Conservation (phyloP, 2,113 vertebrate species). For the Lamprologus callipterus region DNA sequence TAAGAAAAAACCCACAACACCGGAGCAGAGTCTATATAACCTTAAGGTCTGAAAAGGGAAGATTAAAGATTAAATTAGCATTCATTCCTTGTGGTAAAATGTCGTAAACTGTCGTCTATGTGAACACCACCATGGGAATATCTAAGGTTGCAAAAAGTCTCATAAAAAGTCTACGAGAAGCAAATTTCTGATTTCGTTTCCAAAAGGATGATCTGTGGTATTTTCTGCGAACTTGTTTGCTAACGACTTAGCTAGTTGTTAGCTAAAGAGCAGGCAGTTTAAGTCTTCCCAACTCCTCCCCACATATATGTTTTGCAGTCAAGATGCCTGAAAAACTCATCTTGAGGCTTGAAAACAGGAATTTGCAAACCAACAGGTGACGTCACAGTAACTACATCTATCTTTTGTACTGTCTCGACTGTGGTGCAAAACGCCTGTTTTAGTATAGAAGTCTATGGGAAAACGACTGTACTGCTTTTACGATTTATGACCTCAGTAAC, state of each 20-base stretch:
- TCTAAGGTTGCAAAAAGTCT: background rate
- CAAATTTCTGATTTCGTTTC: background rate
- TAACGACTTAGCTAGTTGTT: rapidly evolving
- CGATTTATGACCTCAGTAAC: background rate
- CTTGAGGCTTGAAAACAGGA: background rate
- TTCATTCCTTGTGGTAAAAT: background rate
- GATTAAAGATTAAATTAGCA: background rate
- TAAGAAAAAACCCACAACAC: background rate
- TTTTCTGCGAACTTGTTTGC: background rate
- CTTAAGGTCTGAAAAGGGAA: background rate
- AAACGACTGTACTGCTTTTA: background rate
- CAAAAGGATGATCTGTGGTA: background rate
- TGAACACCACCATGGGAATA: background rate
- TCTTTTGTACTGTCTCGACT: background rate
- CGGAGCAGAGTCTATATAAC: background rate
- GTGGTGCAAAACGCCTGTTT: rapidly evolving
- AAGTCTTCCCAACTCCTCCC: background rate
- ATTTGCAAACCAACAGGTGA: background rate
- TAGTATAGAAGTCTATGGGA: background rate
- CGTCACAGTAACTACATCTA: rapidly evolving
- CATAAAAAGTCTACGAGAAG: background rate
- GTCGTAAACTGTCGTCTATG: background rate
- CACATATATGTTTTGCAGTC: background rate
- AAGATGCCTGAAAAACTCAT: background rate
- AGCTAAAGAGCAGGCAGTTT: background rate